Evolutionary conservation across 1,140 invertebrate species (phyloP), one percentile per base, ranked within the genome.

Genomic region (Heliothis subflexa): DNA sequence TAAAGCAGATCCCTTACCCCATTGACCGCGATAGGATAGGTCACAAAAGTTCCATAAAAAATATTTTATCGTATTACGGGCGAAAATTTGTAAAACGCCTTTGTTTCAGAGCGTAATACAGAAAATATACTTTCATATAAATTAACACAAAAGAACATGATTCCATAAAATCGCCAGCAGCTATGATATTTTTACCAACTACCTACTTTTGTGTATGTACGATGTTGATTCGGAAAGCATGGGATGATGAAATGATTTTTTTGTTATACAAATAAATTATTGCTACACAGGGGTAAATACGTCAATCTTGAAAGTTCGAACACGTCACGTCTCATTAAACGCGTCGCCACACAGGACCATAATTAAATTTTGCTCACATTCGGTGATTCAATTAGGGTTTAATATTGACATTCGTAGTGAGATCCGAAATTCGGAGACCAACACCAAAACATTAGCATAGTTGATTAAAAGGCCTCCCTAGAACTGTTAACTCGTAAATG

Each of bases 381-480:
- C 81, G 66, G 76, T 87, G 78, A 90, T 94, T 94, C 87, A 92
- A 93, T 93, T 91, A 92, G 91, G 83, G 83, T 82, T 80, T 90
- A 85, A 91, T 92, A 93, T 91, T 93, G 88, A 88, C 87, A 90
- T 89, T 87, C 83, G 85, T 88, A 86, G 84, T 81, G 84, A 81
- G 76, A 77, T 84, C 85, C 85, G 83, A 78, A 79, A 49, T 54
- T 73, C 82, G 61, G 70, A 85, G 88, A 91, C 89, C 89, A 88
- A 89, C 90, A 88, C 85, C 88, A 90, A 89, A 70, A 91, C 90
- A 93, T 93, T 93, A 92, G 87, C 91, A 92, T 93, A 93, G 89
- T 92, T 93, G 92, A 94, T 94, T 94, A 94, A 93, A 93, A 93
- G 91, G 90, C 89, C 88, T 90, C 82, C 87, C 85, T 87, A 81